phyloP scores from a whole-genome alignment of 2,113 vertebrate genomes.

The Sylvia atricapilla region DNA sequence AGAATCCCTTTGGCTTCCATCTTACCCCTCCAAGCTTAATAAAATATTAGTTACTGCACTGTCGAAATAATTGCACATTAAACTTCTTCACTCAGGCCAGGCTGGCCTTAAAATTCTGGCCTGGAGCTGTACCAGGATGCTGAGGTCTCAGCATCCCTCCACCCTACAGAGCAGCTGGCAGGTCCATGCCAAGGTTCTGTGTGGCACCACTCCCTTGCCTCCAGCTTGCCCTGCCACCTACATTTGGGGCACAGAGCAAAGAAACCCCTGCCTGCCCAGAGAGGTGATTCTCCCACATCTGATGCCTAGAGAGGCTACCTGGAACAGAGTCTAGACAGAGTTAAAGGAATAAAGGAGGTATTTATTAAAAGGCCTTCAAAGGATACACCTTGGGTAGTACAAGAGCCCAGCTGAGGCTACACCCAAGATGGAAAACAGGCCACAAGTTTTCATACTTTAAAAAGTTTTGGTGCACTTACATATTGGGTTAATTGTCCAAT shows the following conservation, averaged over 20 bases:
- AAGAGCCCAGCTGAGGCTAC: accelerated
- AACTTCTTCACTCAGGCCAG: not conserved
- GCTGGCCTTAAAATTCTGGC: not conserved
- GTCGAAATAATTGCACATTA: not conserved
- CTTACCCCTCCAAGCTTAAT: not conserved
- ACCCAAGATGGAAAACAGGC: not conserved
- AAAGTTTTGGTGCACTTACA: not conserved
- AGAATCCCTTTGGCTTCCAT: not conserved
- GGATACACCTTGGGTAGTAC: not conserved
- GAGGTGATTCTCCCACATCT: not conserved
- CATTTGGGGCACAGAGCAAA: accelerated
- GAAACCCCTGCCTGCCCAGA: not conserved
- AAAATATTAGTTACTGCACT: not conserved
- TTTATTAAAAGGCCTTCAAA: not conserved
- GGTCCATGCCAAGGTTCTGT: accelerated
- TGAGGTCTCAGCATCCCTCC: not conserved
- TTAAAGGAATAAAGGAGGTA: not conserved
- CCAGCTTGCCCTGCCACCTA: not conserved
- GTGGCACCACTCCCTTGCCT: accelerated
- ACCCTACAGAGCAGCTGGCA: accelerated
- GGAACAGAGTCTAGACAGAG: not conserved
- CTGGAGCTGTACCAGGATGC: not conserved
- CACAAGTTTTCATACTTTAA: not conserved
- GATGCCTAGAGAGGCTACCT: not conserved
- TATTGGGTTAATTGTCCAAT: not conserved